A percentile compares a stretch with the other conserved stretches of the same genome.
These are phyloP conservation scores for Pteronotus mesoamericanus DNA, from an alignment of 2,797 vertebrate species.

Conservation along the genomic window DNA sequence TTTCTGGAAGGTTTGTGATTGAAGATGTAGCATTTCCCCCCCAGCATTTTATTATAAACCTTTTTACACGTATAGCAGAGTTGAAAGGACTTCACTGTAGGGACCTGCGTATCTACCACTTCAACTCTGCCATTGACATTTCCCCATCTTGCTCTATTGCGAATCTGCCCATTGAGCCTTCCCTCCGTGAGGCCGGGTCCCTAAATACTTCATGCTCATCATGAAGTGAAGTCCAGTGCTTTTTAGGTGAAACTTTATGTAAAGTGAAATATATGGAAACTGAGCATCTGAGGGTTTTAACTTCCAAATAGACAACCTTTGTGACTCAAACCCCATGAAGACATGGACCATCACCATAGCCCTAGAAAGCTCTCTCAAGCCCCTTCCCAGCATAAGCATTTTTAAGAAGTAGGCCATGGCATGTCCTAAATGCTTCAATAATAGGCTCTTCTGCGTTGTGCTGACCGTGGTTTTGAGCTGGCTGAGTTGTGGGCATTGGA, in stretches of 20 bases:
- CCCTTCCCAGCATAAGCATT: rapidly evolving
- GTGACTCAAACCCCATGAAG: rapidly evolving
- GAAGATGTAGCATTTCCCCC: rapidly evolving
- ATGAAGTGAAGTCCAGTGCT: rapidly evolving
- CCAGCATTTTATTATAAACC: rapidly evolving
- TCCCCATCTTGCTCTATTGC: rapidly evolving
- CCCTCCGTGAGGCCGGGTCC: rapidly evolving
- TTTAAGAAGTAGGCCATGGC: rapidly evolving
- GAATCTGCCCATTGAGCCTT: rapidly evolving
- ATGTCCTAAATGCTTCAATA: rapidly evolving
- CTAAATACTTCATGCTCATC: rapidly evolving
- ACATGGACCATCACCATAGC: rapidly evolving
- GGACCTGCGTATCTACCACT: rapidly evolving
- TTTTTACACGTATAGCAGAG: rapidly evolving
- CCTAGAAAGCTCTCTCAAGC: rapidly evolving
- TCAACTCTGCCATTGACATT: rapidly evolving
- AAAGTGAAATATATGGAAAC: rapidly evolving
- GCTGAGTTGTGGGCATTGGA: rapidly evolving
- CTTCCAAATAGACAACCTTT: rapidly evolving
- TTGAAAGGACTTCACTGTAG: rapidly evolving
- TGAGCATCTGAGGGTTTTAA: rapidly evolving
- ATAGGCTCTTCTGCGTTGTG: rapidly evolving
- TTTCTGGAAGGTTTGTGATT: not conserved
- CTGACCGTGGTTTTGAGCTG: rapidly evolving
- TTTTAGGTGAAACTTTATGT: too few species aligned